Evolutionary conservation across 2,113 vertebrate species (phyloP).

Genomic region (Thinocorus orbignyianus): DNA sequence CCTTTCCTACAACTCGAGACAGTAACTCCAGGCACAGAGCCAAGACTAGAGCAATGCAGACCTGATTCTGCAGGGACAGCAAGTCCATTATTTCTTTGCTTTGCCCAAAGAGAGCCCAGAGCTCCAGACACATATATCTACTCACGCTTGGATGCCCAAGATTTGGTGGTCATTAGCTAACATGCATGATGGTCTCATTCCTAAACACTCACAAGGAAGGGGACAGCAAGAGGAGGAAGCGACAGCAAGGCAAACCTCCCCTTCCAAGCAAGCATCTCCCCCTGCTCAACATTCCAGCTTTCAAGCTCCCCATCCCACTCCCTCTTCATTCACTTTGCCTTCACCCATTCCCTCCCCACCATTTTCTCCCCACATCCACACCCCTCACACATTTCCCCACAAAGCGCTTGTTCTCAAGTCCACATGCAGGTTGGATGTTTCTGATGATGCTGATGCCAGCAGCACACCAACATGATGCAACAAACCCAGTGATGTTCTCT

Average conservation of each 20-base stretch:
- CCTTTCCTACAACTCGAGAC: neutral
- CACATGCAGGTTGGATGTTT: neutral
- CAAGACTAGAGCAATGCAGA: neutral
- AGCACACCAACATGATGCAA: slow-evolving; percentile 32
- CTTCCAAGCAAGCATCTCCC: slow-evolving; percentile 33
- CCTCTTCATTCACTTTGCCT: neutral
- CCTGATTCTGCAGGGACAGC: neutral
- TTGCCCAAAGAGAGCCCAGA: neutral
- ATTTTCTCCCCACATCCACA: neutral
- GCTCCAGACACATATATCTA: neutral
- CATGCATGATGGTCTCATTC: neutral
- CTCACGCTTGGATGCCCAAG: neutral
- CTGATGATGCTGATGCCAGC: neutral
- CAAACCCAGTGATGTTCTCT: neutral
- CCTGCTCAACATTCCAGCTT: slow-evolving; percentile 16
- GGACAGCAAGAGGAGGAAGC: neutral
- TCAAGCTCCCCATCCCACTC: slow-evolving; percentile 3
- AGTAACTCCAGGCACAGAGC: neutral
- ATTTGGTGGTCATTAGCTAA: neutral
- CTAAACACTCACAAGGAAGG: neutral
- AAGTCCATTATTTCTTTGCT: neutral
- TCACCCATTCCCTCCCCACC: neutral
- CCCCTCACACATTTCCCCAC: neutral
- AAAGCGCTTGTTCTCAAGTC: neutral
- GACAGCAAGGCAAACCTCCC: neutral